Percentiles rank a stretch among this genome's conserved stretches.
These are phyloP conservation scores for Hymenochirus boettgeri DNA, from an alignment of 2,113 vertebrate genomes.

Conservation along the genomic window DNA sequence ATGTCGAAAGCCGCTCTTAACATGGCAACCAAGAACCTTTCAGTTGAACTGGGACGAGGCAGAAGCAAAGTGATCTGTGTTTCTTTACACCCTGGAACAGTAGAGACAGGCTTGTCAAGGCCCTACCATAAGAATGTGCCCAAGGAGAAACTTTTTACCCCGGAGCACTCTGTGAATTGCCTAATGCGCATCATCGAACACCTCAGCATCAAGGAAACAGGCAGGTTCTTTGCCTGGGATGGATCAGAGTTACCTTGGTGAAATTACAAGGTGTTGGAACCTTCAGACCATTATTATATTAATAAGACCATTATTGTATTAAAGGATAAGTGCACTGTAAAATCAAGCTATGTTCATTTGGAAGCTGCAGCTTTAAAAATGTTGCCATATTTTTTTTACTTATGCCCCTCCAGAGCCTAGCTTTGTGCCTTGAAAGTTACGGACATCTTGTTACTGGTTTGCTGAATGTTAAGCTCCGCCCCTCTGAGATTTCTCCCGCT, in stretches of 20 bases:
- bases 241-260: constrained; percentile 55
- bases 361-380: too few relatives aligned
- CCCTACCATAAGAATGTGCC: constrained; percentile 56
- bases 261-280: too few relatives aligned
- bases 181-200: constrained; percentile 56
- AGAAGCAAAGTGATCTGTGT: constrained; percentile 55
- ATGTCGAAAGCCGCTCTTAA: constrained; percentile 65
- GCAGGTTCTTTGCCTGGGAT: constrained; percentile 58
- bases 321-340: too few relatives aligned
- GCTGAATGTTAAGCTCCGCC: too few relatives aligned
- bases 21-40: constrained; percentile 61
- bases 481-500: too few relatives aligned
- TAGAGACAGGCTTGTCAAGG: constrained; percentile 62
- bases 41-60: constrained; percentile 55
- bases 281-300: too few relatives aligned
- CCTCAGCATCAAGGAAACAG: constrained; percentile 50
- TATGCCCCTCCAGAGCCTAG: too few relatives aligned
- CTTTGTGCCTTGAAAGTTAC: too few relatives aligned
- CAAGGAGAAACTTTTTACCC: constrained; percentile 55
- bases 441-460: too few relatives aligned
- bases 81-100: constrained; percentile 55
- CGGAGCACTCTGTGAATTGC: constrained; percentile 52
- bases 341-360: too few relatives aligned
- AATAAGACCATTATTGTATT: too few relatives aligned
- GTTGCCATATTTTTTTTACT: too few relatives aligned